Base-by-base conservation (phyloP, 2,113 vertebrate species). In the Physeter macrocephalus region DNA sequence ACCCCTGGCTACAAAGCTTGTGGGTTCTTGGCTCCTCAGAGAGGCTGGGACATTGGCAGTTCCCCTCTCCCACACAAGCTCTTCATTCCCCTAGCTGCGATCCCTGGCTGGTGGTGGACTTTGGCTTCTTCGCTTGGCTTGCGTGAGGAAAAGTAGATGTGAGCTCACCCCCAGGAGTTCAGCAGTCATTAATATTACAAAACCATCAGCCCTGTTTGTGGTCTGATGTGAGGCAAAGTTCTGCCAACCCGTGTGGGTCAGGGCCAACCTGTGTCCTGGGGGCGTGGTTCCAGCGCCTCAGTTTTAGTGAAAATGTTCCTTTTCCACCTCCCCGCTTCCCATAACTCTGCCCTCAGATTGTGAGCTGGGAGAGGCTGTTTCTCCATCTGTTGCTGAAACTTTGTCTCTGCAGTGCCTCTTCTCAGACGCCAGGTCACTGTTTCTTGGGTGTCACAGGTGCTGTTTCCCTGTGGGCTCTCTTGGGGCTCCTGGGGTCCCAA, bases 121-220 rank as follows among this genome's bases (percentile, higher is more conserved):
- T 92, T 69, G 75, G 90, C 96, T 95, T 97, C 83, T 94, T 94
- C 62, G 96, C 92, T 96, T 96, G 61, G 62, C 95, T 95, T 18
- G 82, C 62, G 86, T 90, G 95, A 87, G 62, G 61, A 81, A 72
- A 52, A 78, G 14, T 21, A 27, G 62, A 61, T 62, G 14, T 81
- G 89, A 93, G 80, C 77, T 94, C 54, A 75, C 9, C 59, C 49
- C 10, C 21, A 84, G 57, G 27, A 88, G 72, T 64, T 71, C 5
- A 74, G 8, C 34, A 67, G 78, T 88, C 67, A 85, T 0, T 64
- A 74, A 0, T 81, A 27, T 78, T 84, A 41, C 6, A 82, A 59
- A 78, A 85, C n/a, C 39, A 80, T 27, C 31, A 86, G 52, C 41
- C 52, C 66, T 88, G 36, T 83, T 43, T 78, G 29, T 97, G 36